Conservation (phyloP, 2,888 invertebrate genomes). For the Axea sp. region DNA sequence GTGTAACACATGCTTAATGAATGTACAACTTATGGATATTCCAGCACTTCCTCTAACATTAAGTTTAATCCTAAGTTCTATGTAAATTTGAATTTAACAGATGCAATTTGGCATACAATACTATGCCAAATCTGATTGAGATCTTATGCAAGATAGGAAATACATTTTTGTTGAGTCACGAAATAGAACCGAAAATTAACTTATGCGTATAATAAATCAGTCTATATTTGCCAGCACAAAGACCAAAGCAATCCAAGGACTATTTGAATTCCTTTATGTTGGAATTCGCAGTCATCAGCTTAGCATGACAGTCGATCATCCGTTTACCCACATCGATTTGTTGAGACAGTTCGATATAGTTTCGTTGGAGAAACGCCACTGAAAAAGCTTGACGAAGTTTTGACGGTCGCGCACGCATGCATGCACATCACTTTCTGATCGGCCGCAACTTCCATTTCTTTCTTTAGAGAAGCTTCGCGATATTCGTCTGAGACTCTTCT, state of each 20-base stretch:
- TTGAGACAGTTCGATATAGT: conserved; percentile 42
- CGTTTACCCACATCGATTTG: conserved; percentile 45
- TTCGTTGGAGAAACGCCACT: background rate
- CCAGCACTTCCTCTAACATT: too few species aligned
- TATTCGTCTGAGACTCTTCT: background rate
- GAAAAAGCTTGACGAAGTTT: conserved; percentile 51
- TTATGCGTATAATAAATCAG: conserved; percentile 16
- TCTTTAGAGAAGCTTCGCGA: conserved; percentile 17
- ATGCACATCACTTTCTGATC: conserved; percentile 55
- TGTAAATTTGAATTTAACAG: too few species aligned
- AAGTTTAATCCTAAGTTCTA: too few species aligned
- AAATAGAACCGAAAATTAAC: too few species aligned
- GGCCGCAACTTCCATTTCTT: conserved; percentile 48
- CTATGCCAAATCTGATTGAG: too few species aligned
- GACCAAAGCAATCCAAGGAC: conserved; percentile 24
- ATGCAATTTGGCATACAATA: too few species aligned
- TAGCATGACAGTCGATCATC: conserved; percentile 50
- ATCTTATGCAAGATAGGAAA: too few species aligned
- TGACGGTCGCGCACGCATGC: conserved; percentile 48
- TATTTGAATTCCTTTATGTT: too few species aligned
- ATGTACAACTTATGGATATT: too few species aligned
- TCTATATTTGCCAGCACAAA: background rate
- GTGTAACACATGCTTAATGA: too few species aligned
- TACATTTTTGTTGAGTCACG: too few species aligned
- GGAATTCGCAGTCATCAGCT: conserved; percentile 12